Base-by-base conservation (phyloP, 2,888 invertebrate species). In the Heliconius aoede region DNA sequence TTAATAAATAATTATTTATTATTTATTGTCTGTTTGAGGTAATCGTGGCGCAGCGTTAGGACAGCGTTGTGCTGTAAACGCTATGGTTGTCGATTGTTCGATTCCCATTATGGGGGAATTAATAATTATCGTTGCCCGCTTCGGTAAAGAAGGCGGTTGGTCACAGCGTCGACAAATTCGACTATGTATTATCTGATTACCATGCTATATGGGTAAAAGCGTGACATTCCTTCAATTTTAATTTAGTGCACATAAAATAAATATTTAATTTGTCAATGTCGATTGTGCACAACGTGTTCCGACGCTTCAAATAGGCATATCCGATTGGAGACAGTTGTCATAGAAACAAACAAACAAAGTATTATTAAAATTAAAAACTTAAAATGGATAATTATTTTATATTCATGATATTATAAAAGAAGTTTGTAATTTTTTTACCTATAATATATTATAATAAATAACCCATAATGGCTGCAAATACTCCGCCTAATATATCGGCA, bases 401-500 rank as follows among this genome's bases (percentile, higher is more conserved):
- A n/a, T 55, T 13, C 21, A 55, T n/a, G 7, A 28, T 55, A 69
- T 58, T 74, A 60, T 60, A 72, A 65, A 65, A 65, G 15, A 24
- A 24, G 7, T 24, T 18, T 28, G 30, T 30, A 32, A 30, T 13
- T 69, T 24, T 15, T 69, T 46, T 18, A 7, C 18, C 46, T 46
- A 18, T 46, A 21, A 18, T 21, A 21, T 46, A 32, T 64, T n/a
- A 58, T 26, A 64, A n/a, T n/a, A n/a, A 46, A 11, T 74, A 82
- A 81, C 77, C 60, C 46, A 85, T 79, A 76, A 92, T 93, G 93
- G 86, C 91, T 28, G 79, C 81, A 24, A 82, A 84, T n/a, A 87
- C 94, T 76, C 89, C 89, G 76, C 95, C 95, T 28, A 89, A 93
- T 83, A 89, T 96, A 78, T 94, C 95, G 79, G 95, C 96, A 1